phyloP scores from a whole-genome alignment of 1,140 invertebrate genomes.

The Tigriopus japonicus region DNA sequence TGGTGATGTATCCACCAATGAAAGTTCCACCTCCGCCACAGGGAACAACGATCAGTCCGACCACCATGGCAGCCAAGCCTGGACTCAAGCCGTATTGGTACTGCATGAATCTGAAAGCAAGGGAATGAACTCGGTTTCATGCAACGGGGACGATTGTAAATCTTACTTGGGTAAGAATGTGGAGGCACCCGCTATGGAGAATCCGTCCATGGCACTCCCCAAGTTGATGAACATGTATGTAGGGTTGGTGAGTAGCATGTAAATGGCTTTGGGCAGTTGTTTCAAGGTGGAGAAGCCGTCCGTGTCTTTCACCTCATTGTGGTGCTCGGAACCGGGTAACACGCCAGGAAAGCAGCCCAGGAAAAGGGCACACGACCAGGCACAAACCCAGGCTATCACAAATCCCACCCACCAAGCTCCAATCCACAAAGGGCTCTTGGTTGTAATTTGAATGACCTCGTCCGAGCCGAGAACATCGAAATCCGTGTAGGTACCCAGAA shows the following conservation, averaged over 20 bases:
- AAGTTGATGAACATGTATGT: slow-evolving; percentile 60
- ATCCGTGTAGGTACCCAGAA: slow-evolving; percentile 75
- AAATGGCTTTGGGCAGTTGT: slow-evolving; percentile 43
- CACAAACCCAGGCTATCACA: slow-evolving; percentile 52
- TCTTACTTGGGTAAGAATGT: slow-evolving; percentile 54
- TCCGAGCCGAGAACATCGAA: slow-evolving; percentile 38
- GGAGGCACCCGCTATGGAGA: slow-evolving; percentile 55
- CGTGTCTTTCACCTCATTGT: slow-evolving; percentile 35
- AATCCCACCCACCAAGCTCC: slow-evolving; percentile 93
- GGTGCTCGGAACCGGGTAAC: slow-evolving; percentile 33
- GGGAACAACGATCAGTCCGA: slow-evolving; percentile 54
- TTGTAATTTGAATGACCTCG: slow-evolving; percentile 42
- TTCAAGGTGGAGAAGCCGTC: slow-evolving; percentile 38
- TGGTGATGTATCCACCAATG: slow-evolving; percentile 54
- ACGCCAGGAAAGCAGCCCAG: slow-evolving; percentile 23
- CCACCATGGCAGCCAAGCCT: slow-evolving; percentile 45
- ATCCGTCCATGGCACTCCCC: slow-evolving; percentile 52
- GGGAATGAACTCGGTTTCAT: background rate
- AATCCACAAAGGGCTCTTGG: slow-evolving; percentile 59
- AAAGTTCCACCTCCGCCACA: slow-evolving; percentile 50
- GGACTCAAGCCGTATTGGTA: slow-evolving; percentile 57
- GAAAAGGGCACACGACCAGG: slow-evolving; percentile 51
- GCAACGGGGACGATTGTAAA: background rate
- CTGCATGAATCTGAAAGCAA: slow-evolving; percentile 36
- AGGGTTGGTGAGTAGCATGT: slow-evolving; percentile 45